Percentiles rank a stretch among this genome's conserved stretches.
Evolutionary conservation across 2,113 vertebrate genomes (phyloP).

Genomic region (Spilogale gracilis): DNA sequence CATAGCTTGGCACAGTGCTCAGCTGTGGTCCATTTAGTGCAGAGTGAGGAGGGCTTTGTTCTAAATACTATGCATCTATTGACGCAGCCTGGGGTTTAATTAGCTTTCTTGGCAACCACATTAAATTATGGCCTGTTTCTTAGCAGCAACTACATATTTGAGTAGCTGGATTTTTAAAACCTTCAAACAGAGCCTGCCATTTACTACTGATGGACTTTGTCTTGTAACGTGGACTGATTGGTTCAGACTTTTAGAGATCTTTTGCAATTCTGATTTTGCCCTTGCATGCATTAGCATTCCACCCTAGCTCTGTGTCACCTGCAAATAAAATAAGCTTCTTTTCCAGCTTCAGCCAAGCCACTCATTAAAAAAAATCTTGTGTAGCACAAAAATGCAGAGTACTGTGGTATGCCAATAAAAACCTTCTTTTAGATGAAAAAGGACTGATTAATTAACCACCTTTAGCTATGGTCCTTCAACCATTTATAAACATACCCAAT

Average conservation of each 20-base stretch:
- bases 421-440: slow-evolving; percentile 12
- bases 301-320: slow-evolving; percentile 11
- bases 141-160: slow-evolving; percentile 18
- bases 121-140: slow-evolving; percentile 56
- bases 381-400: slow-evolving; percentile 10
- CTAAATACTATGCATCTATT: slow-evolving; percentile 7
- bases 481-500: slow-evolving; percentile 15
- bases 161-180: slow-evolving; percentile 40
- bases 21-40: background rate
- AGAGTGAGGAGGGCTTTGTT: slow-evolving; percentile 1
- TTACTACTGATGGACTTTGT: slow-evolving; percentile 1
- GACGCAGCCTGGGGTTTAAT: slow-evolving; percentile 39
- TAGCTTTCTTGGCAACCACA: slow-evolving; percentile 61
- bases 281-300: slow-evolving; percentile 34
- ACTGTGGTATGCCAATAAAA: background rate
- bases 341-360: slow-evolving; percentile 32
- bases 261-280: slow-evolving; percentile 13
- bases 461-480: background rate
- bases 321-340: slow-evolving; percentile 45
- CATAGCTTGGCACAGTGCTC: background rate
- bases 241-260: background rate
- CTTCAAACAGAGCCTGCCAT: slow-evolving; percentile 28
- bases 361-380: background rate
- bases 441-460: background rate
- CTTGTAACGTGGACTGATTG: background rate